Conservation (phyloP, 2,113 vertebrate genomes). For the Coreoperca whiteheadi region DNA sequence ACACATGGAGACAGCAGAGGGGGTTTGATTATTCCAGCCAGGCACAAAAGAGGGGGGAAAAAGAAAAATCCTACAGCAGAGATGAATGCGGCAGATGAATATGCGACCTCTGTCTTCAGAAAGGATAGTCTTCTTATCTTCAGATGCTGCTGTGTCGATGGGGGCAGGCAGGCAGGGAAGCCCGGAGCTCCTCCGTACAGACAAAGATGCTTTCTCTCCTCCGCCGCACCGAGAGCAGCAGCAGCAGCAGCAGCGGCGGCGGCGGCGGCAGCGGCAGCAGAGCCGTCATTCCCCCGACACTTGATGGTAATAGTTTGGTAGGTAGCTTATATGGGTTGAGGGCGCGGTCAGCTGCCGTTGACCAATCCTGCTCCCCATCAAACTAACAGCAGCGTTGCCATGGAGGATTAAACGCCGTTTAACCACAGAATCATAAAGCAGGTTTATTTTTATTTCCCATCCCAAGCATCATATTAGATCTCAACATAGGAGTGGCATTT, state of each 20-base stretch:
- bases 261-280: slow-evolving; percentile 58
- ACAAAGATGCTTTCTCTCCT: slow-evolving; percentile 80
- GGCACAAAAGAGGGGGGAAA: slow-evolving; percentile 15
- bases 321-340: slow-evolving; percentile 78
- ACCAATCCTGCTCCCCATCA: slow-evolving; percentile 75
- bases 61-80: slow-evolving; percentile 47
- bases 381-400: slow-evolving; percentile 68
- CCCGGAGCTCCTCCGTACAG: slow-evolving; percentile 66
- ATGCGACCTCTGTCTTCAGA: slow-evolving; percentile 62
- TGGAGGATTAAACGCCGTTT: slow-evolving; percentile 51
- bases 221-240: slow-evolving; percentile 68
- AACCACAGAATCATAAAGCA: slow-evolving; percentile 8
- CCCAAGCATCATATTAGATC: background rate
- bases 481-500: slow-evolving; percentile 22
- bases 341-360: slow-evolving; percentile 81
- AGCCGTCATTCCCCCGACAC: slow-evolving; percentile 75
- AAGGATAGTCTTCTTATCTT: slow-evolving; percentile 48
- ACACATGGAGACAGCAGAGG: slow-evolving; percentile 71
- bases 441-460: background rate
- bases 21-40: slow-evolving; percentile 70
- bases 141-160: slow-evolving; percentile 61
- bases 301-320: slow-evolving; percentile 79
- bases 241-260: slow-evolving; percentile 49
- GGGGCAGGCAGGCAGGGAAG: slow-evolving; percentile 65
- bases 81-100: slow-evolving; percentile 60